Evolutionary conservation across 1,140 invertebrate genomes (phyloP), one percentile per base, ranked within the genome.

Genomic region (Cyclargus thomasi): DNA sequence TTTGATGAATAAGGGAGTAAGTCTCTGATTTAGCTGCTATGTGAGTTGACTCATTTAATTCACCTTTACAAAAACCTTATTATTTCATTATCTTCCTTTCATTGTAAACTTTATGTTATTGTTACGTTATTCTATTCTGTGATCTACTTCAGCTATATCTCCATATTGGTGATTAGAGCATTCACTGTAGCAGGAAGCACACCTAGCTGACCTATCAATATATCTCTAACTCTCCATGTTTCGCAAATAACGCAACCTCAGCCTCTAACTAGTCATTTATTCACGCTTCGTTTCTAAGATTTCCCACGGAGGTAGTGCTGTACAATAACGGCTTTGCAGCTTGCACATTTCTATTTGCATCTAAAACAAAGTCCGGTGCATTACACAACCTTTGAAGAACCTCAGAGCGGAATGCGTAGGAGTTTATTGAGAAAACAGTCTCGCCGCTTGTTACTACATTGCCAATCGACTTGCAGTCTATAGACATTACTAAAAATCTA

Each of bases 291-390:
- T 77, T 74, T 75, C 65, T 29, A 76, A 73, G 68, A 76, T 79
- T 83, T 83, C 81, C 77, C 80, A 83, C 77, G 73, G 75, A 80
- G 68, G 64, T 72, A 73, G 70, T 65, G 57, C 63, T 35, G 70
- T 65, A 70, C 72, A 69, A 64, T 39, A 63, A 62, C 62, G 64
- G 67, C 70, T 71, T 53, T 66, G 64, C 64, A 70, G 35, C 70
- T 73, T 71, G 76, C 72, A 70, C 72, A 75, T 74, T 74, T 70
- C 68, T 67, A 74, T 68, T 74, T 67, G 57, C 66, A 64, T 64
- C 55, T 63, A 71, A 75, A 77, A 70, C 70, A 65, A 67, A 23
- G 67, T 57, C 70, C 63, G 65, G 63, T 62, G 63, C 53, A 71
- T 74, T 79, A 73, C 72, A 69, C 69, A 73, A 77, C 64, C 68